phyloP scores from a whole-genome alignment of 1,140 invertebrate species.

The Chelonus insularis region DNA sequence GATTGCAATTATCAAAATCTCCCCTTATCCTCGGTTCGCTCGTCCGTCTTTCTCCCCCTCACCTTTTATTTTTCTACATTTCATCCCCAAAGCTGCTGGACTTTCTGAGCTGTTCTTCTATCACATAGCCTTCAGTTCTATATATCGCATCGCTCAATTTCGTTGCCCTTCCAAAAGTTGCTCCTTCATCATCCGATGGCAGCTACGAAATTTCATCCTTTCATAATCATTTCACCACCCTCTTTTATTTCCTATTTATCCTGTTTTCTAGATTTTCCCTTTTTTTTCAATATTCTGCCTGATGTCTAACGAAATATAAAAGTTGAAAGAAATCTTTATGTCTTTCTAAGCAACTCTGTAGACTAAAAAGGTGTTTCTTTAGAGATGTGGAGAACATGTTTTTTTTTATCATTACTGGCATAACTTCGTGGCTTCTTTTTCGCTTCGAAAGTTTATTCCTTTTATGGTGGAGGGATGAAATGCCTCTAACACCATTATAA shows the following conservation, averaged over 20 bases:
- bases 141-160: constrained; percentile 19
- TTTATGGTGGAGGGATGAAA: too few relatives aligned
- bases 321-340: too few relatives aligned
- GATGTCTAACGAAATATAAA: constrained; percentile 15
- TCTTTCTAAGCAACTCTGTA: too few relatives aligned
- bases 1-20: constrained; percentile 50
- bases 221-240: constrained; percentile 45
- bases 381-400: too few relatives aligned
- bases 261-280: background rate
- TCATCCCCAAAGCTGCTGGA: constrained; percentile 14
- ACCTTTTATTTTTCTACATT: constrained; percentile 7
- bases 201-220: constrained; percentile 50
- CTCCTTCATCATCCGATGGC: constrained; percentile 26
- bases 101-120: constrained; percentile 14
- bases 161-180: constrained; percentile 13
- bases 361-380: too few relatives aligned
- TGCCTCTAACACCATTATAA: too few relatives aligned
- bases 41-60: constrained; percentile 13
- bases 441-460: too few relatives aligned
- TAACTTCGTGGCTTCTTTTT: too few relatives aligned
- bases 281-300: background rate
- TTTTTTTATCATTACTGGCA: too few relatives aligned
- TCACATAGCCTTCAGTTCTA: background rate
- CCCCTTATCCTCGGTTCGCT: constrained; percentile 15
- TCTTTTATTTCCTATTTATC: constrained; percentile 10